phyloP scores from a whole-genome alignment of 1,140 invertebrate genomes.

The Scaptodrosophila lebanonensis region DNA sequence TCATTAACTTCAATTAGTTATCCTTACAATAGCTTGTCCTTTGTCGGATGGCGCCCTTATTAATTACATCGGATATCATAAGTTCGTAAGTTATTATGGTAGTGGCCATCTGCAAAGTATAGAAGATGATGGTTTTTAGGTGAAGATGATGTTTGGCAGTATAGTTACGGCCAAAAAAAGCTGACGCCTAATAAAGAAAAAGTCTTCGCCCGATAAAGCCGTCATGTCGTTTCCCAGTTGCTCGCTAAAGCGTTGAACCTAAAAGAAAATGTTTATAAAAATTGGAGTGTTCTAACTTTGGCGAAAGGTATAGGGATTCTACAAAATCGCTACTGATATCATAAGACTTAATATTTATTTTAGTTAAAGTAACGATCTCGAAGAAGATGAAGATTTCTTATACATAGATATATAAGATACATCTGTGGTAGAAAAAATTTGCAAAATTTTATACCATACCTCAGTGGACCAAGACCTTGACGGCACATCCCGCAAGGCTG shows the following conservation, averaged over 20 bases:
- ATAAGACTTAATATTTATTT: too few species aligned
- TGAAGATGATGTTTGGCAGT: too few species aligned
- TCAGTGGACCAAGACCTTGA: conserved; percentile 79
- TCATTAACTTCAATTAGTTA: too few species aligned
- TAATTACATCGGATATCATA: conserved; percentile 78
- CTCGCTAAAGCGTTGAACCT: conserved; percentile 79
- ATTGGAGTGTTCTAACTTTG: too few species aligned
- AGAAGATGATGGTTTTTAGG: too few species aligned
- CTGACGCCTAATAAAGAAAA: conserved; percentile 82
- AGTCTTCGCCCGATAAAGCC: conserved; percentile 80
- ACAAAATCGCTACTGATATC: too few species aligned
- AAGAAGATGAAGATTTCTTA: too few species aligned
- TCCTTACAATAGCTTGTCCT: conserved; percentile 62
- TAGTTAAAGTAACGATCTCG: too few species aligned
- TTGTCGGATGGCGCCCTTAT: conserved; percentile 61
- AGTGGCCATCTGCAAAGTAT: conserved; percentile 79
- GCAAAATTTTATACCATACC: too few species aligned
- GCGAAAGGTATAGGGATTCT: too few species aligned
- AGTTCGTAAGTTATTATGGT: conserved; percentile 83
- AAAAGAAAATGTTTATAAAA: not conserved
- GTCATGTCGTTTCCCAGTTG: conserved; percentile 81
- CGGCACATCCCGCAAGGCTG: conserved; percentile 79
- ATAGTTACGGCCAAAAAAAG: conserved; percentile 79
- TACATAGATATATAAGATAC: not conserved
- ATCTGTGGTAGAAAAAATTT: too few species aligned